These are phyloP conservation scores for Chiloscyllium plagiosum DNA, from an alignment of 2,113 vertebrate genomes.

Conservation along the genomic window DNA sequence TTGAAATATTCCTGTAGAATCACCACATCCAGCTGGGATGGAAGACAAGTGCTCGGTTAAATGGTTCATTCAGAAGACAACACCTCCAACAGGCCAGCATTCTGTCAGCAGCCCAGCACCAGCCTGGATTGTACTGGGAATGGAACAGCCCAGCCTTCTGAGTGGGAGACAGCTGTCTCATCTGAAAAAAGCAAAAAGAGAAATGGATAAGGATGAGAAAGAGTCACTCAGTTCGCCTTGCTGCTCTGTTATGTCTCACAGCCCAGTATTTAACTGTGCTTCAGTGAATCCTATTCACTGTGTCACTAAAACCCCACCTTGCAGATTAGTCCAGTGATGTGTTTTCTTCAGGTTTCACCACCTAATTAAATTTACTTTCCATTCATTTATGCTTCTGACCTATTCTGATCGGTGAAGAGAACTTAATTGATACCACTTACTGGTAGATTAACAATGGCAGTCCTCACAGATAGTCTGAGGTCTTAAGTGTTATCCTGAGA, in stretches of 20 bases:
- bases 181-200: not conserved
- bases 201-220: not conserved
- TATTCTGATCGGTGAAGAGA: not conserved
- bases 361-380: not conserved
- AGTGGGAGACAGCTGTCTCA: not conserved
- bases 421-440: not conserved
- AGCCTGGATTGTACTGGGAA: not conserved
- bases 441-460: not conserved
- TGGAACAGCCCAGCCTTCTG: not conserved
- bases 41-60: not conserved
- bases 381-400: not conserved
- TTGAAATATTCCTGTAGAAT: not conserved
- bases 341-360: not conserved
- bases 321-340: not conserved
- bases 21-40: not conserved
- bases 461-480: not conserved
- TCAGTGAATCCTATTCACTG: not conserved
- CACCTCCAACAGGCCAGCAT: too few relatives aligned
- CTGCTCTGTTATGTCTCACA: not conserved
- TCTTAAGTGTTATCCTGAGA: not conserved
- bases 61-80: not conserved
- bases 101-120: not conserved
- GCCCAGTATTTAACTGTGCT: not conserved
- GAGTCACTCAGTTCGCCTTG: not conserved
- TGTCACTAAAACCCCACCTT: not conserved